phyloP scores from a whole-genome alignment of 2,888 invertebrate species.

The Xylota segnis region DNA sequence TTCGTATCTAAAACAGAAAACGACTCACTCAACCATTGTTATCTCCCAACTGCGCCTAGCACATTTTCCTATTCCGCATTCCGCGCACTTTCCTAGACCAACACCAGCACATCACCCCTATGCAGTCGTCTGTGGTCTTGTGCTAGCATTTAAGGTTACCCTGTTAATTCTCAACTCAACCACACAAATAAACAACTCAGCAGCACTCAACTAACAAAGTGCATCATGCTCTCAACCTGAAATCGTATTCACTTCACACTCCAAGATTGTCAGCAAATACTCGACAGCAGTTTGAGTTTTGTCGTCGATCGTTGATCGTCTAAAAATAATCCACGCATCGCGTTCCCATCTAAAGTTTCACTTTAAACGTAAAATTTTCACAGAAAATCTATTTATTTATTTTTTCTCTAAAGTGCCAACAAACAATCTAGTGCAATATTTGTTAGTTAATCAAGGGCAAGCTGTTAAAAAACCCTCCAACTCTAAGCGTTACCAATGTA shows the following conservation, averaged over 20 bases:
- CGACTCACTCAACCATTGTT: conserved; percentile 37
- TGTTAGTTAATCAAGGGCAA: conserved; percentile 48
- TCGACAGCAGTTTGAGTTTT: conserved; percentile 71
- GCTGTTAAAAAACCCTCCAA: conserved; percentile 31
- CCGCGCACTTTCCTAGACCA: conserved; percentile 19
- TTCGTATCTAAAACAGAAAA: background rate
- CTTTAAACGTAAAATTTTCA: conserved; percentile 31
- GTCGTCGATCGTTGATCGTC: conserved; percentile 76
- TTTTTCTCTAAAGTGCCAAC: conserved; percentile 7
- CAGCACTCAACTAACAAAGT: background rate
- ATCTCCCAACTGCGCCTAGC: conserved; percentile 18
- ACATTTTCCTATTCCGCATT: conserved; percentile 40
- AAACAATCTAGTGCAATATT: conserved; percentile 5
- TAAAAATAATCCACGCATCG: conserved; percentile 73
- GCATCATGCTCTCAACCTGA: conserved; percentile 32
- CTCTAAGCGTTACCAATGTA: conserved; percentile 68
- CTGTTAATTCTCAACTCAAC: conserved; percentile 23
- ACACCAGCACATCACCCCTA: background rate
- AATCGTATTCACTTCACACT: conserved; percentile 55
- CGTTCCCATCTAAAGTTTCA: conserved; percentile 49
- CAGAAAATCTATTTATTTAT: conserved; percentile 33
- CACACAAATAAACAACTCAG: background rate
- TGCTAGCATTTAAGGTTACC: background rate
- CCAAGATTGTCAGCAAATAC: conserved; percentile 64
- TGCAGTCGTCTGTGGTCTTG: too few relatives aligned